Evolutionary conservation across 2,113 vertebrate genomes (phyloP).

Genomic region (Atrichornis clamosus): DNA sequence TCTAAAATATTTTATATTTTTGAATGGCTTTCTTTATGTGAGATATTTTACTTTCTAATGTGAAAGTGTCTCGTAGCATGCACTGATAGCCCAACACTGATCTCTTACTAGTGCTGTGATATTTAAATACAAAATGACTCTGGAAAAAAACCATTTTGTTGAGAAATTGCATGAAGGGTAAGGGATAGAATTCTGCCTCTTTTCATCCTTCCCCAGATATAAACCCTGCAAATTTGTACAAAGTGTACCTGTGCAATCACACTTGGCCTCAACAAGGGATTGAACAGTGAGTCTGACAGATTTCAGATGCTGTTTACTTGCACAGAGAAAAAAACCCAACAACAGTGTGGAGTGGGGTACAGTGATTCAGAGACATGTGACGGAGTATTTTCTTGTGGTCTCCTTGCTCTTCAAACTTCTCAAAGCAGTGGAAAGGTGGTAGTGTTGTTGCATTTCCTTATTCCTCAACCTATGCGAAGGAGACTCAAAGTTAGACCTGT

Average conservation of each 20-base stretch:
- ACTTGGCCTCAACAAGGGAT: background rate
- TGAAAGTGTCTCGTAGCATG: background rate
- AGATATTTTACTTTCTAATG: background rate
- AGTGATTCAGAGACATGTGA: background rate
- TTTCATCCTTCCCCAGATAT: background rate
- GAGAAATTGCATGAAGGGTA: background rate
- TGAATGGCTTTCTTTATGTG: background rate
- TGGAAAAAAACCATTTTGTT: background rate
- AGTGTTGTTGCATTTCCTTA: background rate
- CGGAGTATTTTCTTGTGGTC: background rate
- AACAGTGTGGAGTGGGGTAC: background rate
- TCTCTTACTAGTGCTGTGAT: background rate
- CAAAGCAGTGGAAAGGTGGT: background rate
- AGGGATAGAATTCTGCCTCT: background rate
- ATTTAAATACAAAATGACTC: background rate
- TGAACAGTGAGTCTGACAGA: background rate
- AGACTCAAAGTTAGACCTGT: background rate
- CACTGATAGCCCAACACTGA: background rate
- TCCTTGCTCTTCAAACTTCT: background rate
- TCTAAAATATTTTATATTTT: background rate
- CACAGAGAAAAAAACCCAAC: background rate
- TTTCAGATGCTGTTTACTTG: background rate
- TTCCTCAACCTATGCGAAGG: background rate
- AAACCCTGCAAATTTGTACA: background rate
- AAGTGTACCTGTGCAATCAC: background rate